Conservation (phyloP, 2,888 invertebrate genomes). For the Notocelia uddmanniana region DNA sequence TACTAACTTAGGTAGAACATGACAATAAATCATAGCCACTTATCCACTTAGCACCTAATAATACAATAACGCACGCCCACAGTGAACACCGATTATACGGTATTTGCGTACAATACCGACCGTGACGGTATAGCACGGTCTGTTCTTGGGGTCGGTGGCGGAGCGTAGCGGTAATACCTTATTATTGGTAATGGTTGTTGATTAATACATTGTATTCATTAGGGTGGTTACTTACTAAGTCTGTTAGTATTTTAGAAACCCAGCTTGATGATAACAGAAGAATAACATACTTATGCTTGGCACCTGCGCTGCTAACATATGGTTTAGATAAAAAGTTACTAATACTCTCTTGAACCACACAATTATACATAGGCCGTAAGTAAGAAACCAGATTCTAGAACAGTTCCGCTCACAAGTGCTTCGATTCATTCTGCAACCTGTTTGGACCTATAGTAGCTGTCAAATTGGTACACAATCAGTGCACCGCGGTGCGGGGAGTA, state of each 20-base stretch:
- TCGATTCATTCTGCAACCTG: conserved; percentile 41
- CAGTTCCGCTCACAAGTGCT: conserved; percentile 28
- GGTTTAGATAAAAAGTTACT: no score
- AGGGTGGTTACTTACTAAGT: background rate
- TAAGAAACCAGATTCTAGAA: conserved; percentile 6
- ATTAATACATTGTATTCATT: background rate
- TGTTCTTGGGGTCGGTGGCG: conserved; percentile 27
- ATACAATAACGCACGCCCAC: conserved; percentile 29
- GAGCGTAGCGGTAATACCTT: conserved; percentile 23
- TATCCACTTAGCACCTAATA: conserved; percentile 31
- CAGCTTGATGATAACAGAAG: no score
- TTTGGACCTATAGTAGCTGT: conserved; percentile 54
- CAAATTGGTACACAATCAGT: conserved; percentile 75
- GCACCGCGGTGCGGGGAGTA: conserved; percentile 67
- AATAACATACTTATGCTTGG: no score
- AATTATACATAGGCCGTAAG: background rate
- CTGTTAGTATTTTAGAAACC: no score
- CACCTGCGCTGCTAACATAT: no score
- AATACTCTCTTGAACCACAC: background rate
- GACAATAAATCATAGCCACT: conserved; percentile 27
- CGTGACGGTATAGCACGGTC: conserved; percentile 42
- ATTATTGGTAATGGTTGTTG: conserved; percentile 20
- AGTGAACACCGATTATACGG: conserved; percentile 41
- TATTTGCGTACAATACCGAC: conserved; percentile 45
- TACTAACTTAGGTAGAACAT: background rate